phyloP scores from a whole-genome alignment of 2,113 vertebrate genomes.

The Gopherus evgoodei region DNA sequence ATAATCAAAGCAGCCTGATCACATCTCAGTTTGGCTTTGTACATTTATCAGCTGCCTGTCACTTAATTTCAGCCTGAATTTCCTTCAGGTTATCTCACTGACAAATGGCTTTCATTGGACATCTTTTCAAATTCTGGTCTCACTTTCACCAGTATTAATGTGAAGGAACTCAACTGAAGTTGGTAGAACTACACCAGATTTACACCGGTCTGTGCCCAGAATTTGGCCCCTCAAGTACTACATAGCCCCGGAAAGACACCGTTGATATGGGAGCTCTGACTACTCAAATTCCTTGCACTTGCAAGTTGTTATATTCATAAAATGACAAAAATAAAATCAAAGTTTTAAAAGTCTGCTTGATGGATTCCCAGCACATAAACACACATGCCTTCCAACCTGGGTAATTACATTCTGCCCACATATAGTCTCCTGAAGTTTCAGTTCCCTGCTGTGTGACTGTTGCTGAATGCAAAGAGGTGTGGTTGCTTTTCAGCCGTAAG shows the following conservation, averaged over 20 bases:
- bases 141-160: background rate
- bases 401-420: slow-evolving; percentile 66
- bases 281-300: background rate
- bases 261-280: background rate
- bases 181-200: background rate
- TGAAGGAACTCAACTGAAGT: background rate
- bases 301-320: background rate
- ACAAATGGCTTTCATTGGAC: background rate
- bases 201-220: background rate
- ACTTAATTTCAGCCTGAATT: background rate
- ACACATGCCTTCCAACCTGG: background rate
- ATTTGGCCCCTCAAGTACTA: background rate
- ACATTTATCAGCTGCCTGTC: background rate
- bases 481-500: slow-evolving; percentile 28
- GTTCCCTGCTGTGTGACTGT: background rate
- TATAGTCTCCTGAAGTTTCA: background rate
- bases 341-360: background rate
- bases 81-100: slow-evolving; percentile 16
- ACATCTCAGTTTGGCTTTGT: background rate
- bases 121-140: background rate
- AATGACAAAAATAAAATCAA: background rate
- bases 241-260: background rate
- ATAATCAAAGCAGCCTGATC: accelerated
- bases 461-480: slow-evolving; percentile 16
- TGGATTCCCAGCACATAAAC: background rate